These are phyloP conservation scores for Cyphomyrus plagiostoma DNA, from an alignment of 2,113 vertebrate genomes.

Conservation along the genomic window DNA sequence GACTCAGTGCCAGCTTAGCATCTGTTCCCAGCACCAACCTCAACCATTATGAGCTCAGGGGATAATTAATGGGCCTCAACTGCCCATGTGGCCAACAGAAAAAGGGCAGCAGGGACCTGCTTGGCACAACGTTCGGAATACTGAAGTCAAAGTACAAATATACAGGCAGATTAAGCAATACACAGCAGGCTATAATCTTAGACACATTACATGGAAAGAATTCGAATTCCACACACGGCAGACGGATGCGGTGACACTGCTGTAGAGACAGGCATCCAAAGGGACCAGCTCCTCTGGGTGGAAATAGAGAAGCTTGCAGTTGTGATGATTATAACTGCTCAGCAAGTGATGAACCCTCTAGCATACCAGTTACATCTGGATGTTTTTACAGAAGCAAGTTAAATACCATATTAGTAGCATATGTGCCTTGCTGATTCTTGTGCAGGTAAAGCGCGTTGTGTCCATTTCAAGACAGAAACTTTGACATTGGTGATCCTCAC, in stretches of 20 bases:
- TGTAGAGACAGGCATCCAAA: not conserved
- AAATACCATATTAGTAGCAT: no score
- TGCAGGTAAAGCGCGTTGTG: not conserved
- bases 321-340: no score
- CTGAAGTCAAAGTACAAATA: constrained; percentile 9
- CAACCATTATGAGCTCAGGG: not conserved
- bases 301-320: no score
- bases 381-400: no score
- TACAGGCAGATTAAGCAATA: not conserved
- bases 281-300: not conserved
- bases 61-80: not conserved
- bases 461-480: not conserved
- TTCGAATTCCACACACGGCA: not conserved
- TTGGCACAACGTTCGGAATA: not conserved
- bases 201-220: not conserved
- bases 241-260: not conserved
- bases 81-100: not conserved
- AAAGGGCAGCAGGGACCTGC: not conserved
- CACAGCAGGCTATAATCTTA: not conserved
- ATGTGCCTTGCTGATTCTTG: no score
- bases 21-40: not conserved
- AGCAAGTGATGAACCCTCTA: no score
- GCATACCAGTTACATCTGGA: no score
- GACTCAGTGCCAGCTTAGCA: not conserved
- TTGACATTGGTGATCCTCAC: not conserved